A percentile compares a stretch with the other conserved stretches of the same genome.
These are phyloP conservation scores for Amphilophus citrinellus DNA, from an alignment of 2,113 vertebrate species.

Conservation along the genomic window DNA sequence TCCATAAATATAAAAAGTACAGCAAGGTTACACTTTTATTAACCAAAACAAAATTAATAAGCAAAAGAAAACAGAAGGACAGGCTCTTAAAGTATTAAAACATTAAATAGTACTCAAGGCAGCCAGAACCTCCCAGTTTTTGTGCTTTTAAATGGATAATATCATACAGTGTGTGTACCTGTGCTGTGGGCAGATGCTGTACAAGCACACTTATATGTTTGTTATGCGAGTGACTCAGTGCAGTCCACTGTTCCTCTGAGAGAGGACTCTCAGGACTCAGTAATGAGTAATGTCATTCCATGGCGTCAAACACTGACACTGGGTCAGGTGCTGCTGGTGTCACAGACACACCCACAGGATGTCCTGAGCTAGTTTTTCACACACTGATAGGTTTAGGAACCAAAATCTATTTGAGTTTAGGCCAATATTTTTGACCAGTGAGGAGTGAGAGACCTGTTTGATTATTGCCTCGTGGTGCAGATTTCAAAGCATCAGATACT, in stretches of 20 bases:
- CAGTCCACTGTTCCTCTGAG: not conserved
- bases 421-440: not conserved
- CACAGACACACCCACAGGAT: too few species aligned
- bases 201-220: not conserved
- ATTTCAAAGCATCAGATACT: not conserved
- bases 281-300: not conserved
- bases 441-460: not conserved
- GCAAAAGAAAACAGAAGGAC: not conserved
- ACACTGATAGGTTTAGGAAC: not conserved
- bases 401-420: not conserved
- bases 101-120: not conserved
- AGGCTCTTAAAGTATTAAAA: constrained; percentile 4
- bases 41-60: constrained; percentile 2
- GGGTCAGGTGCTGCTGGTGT: too few species aligned
- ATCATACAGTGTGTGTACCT: not conserved
- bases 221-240: not conserved
- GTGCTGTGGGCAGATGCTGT: not conserved
- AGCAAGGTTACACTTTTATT: constrained; percentile 7
- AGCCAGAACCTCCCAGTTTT: not conserved
- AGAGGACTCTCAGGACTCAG: not conserved
- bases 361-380: not conserved
- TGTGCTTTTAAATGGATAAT: not conserved
- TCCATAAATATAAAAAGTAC: constrained; percentile 1
- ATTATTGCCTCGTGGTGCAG: not conserved
- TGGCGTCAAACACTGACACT: too few species aligned